Base-by-base conservation (phyloP, 1,140 invertebrate species). In the Temnothorax longispinosus region DNA sequence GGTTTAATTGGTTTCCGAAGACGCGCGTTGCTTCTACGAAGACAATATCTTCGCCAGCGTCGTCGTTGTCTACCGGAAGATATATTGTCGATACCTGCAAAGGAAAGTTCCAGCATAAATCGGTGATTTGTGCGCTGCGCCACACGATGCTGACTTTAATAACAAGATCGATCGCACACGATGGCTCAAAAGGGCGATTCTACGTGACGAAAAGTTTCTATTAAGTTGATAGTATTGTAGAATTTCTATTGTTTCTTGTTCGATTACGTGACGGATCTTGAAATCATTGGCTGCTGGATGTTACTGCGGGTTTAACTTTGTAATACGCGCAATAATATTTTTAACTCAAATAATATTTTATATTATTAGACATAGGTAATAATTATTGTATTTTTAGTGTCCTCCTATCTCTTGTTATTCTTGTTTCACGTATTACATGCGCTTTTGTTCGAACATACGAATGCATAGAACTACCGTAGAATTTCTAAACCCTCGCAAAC, bases 101-200 rank as follows among this genome's bases (percentile, higher is more conserved):
- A 84, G 69, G 54, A 75, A 84, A 84, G 80, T 84, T 84, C 32
- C 38, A 60, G 56, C 80, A 84, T 84, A 84, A 84, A 74, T 82
- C 80, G 67, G 38, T 44, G 41, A 3, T 62, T 75, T n/a, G 41
- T 27, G 18, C 80, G n/a, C 80, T 38, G 80, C 44, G 18, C 27
- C 44, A 32, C 35, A 69, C 35, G 21, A 15, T 18, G 41, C 21
- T 41, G 35, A 69, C 47, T 84, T 84, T 75, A 84, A 84, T 84
- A 84, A 75, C 80, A 84, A 35, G 54, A 60, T 82, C 52, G 80
- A 56, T 60, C 69, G 80, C 41, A 38, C 41, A 84, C 80, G 69
- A 74, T 84, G 80, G 80, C 13, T 84, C 54, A 74, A 84, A 84
- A 7, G 4, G 54, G 18, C 69, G 69, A 38, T 13, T 5, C 41